Percentiles rank a stretch among this genome's conserved stretches.
These are phyloP conservation scores for Gymnobelideus leadbeateri DNA, from an alignment of 2,113 vertebrate species.

Conservation along the genomic window DNA sequence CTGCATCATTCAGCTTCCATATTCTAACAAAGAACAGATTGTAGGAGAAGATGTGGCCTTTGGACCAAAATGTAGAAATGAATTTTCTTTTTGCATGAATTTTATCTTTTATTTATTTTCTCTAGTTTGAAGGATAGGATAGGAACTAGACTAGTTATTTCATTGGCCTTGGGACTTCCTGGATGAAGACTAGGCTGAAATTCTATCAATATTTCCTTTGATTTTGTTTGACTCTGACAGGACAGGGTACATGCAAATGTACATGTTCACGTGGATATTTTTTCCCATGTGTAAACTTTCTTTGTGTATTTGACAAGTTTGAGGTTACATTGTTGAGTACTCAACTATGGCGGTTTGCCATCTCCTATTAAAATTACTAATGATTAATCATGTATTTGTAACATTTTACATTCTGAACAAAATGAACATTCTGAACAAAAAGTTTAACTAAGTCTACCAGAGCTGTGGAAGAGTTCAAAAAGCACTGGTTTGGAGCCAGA, in stretches of 20 bases:
- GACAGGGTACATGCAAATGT: neutral
- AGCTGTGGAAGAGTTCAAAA: neutral
- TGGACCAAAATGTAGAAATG: neutral
- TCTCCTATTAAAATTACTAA: neutral
- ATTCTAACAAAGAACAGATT: neutral
- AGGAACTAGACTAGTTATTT: neutral
- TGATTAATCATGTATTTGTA: neutral
- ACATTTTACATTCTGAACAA: neutral
- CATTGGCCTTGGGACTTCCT: neutral
- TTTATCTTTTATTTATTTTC: neutral
- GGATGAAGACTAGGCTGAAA: neutral
- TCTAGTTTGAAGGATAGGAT: neutral
- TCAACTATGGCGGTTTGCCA: neutral
- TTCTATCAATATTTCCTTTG: neutral
- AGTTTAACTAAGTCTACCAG: neutral
- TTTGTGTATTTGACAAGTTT: neutral
- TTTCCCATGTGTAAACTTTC: neutral
- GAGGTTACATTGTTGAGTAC: neutral
- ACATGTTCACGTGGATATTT: neutral
- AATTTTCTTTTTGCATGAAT: neutral
- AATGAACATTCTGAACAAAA: neutral
- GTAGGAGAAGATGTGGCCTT: neutral
- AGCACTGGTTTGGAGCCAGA: neutral
- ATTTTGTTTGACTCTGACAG: conserved; percentile 8
- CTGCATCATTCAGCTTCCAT: neutral